These are phyloP conservation scores for Prionailurus viverrinus DNA, from an alignment of 2,113 vertebrate species.

Conservation along the genomic window DNA sequence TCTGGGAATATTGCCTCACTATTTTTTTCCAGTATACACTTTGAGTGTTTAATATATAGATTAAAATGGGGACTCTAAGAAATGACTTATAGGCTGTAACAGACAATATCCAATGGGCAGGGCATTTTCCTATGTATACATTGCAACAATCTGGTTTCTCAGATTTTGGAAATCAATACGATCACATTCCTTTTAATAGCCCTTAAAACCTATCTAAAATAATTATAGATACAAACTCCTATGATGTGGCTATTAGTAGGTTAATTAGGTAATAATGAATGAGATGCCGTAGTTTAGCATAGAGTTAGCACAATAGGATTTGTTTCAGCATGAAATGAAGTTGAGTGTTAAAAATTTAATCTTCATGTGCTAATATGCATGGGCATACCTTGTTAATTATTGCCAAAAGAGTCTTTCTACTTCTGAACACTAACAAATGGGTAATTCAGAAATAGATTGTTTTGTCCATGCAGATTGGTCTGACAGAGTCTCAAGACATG, in stretches of 20 bases:
- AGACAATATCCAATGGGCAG: neutral
- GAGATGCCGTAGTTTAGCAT: slow-evolving; percentile 88
- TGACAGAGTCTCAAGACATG: slow-evolving; percentile 85
- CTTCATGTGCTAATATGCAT: slow-evolving; percentile 89
- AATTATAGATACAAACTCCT: slow-evolving; percentile 86
- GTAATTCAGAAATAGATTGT: slow-evolving; percentile 85
- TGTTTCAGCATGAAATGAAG: slow-evolving; percentile 86
- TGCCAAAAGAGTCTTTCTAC: slow-evolving; percentile 88
- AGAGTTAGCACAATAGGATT: slow-evolving; percentile 89
- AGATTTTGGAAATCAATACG: slow-evolving; percentile 66
- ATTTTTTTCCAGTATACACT: neutral
- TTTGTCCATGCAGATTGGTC: slow-evolving; percentile 83
- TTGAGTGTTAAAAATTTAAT: slow-evolving; percentile 91
- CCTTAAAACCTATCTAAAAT: slow-evolving; percentile 80
- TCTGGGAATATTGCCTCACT: neutral
- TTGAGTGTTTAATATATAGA: neutral
- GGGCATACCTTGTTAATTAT: slow-evolving; percentile 89
- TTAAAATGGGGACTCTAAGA: neutral
- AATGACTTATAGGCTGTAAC: neutral
- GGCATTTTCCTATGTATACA: neutral
- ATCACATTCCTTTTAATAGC: slow-evolving; percentile 79
- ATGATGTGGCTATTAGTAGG: slow-evolving; percentile 91
- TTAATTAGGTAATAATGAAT: slow-evolving; percentile 93
- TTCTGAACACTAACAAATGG: slow-evolving; percentile 85
- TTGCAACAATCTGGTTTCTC: neutral